These are phyloP conservation scores for Agriopis marginaria DNA, from an alignment of 2,888 invertebrate genomes.

Conservation along the genomic window DNA sequence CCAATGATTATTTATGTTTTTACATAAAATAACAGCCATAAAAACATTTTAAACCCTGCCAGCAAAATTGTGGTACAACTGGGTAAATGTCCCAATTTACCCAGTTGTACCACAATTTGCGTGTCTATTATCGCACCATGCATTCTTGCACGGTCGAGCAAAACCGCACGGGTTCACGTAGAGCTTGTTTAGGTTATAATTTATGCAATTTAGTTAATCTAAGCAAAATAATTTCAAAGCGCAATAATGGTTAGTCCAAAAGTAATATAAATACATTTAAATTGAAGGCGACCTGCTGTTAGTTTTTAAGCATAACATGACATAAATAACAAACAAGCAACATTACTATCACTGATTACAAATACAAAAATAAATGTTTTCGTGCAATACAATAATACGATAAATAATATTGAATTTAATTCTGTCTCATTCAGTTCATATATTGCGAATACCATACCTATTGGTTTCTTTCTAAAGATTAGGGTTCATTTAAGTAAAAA, in stretches of 20 bases:
- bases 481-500: too few relatives aligned
- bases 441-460: neutral
- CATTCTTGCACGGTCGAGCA: too few relatives aligned
- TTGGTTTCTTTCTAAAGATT: neutral
- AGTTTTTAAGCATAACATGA: constrained; percentile 21
- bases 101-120: too few relatives aligned
- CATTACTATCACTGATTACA: neutral
- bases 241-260: constrained; percentile 8
- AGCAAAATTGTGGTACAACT: too few relatives aligned
- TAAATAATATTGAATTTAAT: constrained; percentile 10
- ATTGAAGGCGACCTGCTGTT: neutral
- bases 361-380: constrained; percentile 18
- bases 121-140: too few relatives aligned
- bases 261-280: neutral
- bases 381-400: constrained; percentile 25
- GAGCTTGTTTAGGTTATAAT: too few relatives aligned
- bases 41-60: too few relatives aligned
- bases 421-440: constrained; percentile 22
- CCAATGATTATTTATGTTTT: too few relatives aligned
- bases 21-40: too few relatives aligned
- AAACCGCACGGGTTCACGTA: too few relatives aligned
- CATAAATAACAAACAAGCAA: constrained; percentile 12
- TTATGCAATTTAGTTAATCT: neutral
- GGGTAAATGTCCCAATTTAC: too few relatives aligned
- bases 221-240: constrained; percentile 18